These are phyloP conservation scores for Isaurus tuberculatus DNA, from an alignment of 92 coral and sea anemone species.

Conservation along the genomic window DNA sequence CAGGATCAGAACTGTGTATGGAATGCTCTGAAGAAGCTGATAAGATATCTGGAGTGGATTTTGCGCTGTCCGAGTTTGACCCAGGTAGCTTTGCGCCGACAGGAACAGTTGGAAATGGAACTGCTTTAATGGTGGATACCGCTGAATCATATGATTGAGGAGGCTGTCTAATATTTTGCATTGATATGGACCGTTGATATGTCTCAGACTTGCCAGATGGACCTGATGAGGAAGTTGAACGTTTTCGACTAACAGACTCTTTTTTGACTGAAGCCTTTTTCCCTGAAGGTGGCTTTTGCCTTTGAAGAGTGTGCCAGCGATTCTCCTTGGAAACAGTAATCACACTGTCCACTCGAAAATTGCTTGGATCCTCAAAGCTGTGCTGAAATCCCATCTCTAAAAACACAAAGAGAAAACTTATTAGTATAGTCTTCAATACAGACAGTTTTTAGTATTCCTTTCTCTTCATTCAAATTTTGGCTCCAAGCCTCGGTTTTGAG, in stretches of 20 bases:
- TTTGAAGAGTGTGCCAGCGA: conserved; percentile 82
- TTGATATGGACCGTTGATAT: conserved; percentile 66
- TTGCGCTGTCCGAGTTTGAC: conserved; percentile 60
- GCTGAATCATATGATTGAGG: conserved; percentile 70
- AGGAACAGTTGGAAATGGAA: conserved; percentile 82
- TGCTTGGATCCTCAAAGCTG: conserved; percentile 80
- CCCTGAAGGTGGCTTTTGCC: conserved; percentile 68
- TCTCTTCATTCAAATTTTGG: no score
- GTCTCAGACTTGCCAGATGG: conserved; percentile 7
- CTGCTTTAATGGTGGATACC: conserved; percentile 68
- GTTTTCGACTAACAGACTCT: conserved; percentile 40
- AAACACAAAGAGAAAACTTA: not conserved
- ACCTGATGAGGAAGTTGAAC: conserved; percentile 21
- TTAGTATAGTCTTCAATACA: not conserved
- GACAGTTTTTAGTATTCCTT: no score
- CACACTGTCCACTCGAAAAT: conserved; percentile 86
- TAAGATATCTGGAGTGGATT: conserved; percentile 46
- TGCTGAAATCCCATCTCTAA: conserved; percentile 79
- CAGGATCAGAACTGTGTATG: conserved; percentile 8
- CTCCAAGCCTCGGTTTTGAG: no score
- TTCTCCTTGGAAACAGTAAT: conserved; percentile 93
- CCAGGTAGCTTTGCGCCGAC: conserved; percentile 53
- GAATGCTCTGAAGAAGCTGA: conserved; percentile 31
- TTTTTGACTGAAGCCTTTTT: conserved; percentile 68
- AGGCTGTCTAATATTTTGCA: conserved; percentile 70